Evolutionary conservation across 2,888 invertebrate genomes (phyloP).

Genomic region (Pachycephus smyrnensis): DNA sequence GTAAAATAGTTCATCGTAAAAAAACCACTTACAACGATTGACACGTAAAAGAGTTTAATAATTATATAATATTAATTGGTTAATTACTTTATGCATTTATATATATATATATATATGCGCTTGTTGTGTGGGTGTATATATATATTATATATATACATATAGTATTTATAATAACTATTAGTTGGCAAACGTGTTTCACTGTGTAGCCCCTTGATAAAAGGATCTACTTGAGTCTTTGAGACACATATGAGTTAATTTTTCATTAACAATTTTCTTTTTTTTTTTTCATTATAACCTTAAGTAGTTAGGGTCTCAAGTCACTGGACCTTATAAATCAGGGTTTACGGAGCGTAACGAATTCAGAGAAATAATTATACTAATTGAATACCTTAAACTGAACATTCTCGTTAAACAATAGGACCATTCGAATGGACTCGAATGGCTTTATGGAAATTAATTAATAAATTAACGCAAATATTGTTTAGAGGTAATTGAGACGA

Average conservation of each 20-base stretch:
- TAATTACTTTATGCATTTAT: conserved; percentile 39
- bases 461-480: background rate
- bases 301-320: conserved; percentile 51
- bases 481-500: background rate
- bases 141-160: conserved; percentile 15
- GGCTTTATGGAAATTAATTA: background rate
- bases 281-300: conserved; percentile 23
- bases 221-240: conserved; percentile 43
- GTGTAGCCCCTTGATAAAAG: conserved; percentile 26
- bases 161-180: conserved; percentile 58
- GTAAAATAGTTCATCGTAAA: conserved; percentile 56
- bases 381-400: background rate
- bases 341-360: conserved; percentile 4
- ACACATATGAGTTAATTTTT: conserved; percentile 42
- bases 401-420: background rate
- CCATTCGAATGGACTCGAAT: background rate
- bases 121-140: too few relatives aligned
- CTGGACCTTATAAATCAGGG: conserved; percentile 37
- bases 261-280: conserved; percentile 30
- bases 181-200: conserved; percentile 56
- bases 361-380: background rate
- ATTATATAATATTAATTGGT: conserved; percentile 53
- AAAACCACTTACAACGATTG: conserved; percentile 53
- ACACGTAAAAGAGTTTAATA: conserved; percentile 56
- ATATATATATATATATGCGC: background rate